Evolutionary conservation across 2,113 vertebrate species (phyloP).

Genomic region (Alligator sinensis): DNA sequence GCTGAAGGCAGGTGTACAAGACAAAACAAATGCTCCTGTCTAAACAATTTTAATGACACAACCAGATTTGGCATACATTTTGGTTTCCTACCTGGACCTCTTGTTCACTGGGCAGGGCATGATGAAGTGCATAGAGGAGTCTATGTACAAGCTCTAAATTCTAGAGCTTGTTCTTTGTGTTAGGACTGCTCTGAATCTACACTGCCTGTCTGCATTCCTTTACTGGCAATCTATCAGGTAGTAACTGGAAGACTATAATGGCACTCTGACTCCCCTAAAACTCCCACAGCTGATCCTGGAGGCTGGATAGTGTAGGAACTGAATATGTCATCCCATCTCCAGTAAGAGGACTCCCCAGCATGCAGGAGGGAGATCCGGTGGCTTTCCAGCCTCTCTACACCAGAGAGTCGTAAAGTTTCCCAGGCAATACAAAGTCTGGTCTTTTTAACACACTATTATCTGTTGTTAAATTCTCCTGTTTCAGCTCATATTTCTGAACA

Average conservation of each 20-base stretch:
- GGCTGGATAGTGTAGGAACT: neutral
- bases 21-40: neutral
- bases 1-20: neutral
- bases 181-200: neutral
- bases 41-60: neutral
- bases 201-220: neutral
- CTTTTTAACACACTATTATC: neutral
- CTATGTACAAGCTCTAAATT: neutral
- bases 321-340: neutral
- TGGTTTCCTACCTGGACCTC: neutral
- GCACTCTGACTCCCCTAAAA: neutral
- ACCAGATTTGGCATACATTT: neutral
- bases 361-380: neutral
- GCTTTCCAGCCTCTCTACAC: neutral
- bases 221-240: neutral
- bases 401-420: neutral
- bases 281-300: neutral
- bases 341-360: neutral
- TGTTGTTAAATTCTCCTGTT: slow-evolving; percentile 36
- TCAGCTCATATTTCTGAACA: slow-evolving; percentile 98
- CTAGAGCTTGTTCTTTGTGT: neutral
- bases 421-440: neutral
- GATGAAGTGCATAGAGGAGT: neutral
- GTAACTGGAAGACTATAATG: neutral
- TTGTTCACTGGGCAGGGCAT: neutral